Conservation (phyloP, 2,113 vertebrate genomes). For the Salvelinus fontinalis region DNA sequence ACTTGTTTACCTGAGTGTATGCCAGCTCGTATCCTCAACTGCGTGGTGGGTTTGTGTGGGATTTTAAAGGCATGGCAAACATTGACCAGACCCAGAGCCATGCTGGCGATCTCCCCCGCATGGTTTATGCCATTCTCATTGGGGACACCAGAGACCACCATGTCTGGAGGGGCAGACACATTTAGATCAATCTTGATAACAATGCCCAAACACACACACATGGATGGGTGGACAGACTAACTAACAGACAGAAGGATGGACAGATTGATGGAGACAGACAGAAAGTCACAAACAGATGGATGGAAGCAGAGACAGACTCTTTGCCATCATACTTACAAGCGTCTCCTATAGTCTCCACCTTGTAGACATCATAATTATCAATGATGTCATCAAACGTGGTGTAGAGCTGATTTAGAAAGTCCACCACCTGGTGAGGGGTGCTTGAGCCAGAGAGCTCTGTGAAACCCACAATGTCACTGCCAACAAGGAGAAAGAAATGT, state of each 20-base stretch:
- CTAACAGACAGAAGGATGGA: conserved; percentile 11
- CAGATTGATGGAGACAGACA: not conserved
- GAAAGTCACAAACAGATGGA: not conserved
- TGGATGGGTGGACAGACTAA: not conserved
- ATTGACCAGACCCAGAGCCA: conserved; percentile 73
- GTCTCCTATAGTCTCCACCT: conserved; percentile 81
- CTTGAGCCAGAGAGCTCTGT: conserved; percentile 76
- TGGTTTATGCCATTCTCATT: conserved; percentile 77
- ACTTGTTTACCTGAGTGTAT: conserved; percentile 71
- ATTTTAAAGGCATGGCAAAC: conserved; percentile 74
- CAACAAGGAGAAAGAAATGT: conserved; percentile 9
- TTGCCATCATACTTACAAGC: conserved; percentile 66
- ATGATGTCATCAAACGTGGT: conserved; percentile 80
- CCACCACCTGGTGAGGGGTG: conserved; percentile 75
- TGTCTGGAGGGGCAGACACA: conserved; percentile 59
- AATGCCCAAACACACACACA: not conserved
- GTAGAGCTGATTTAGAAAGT: conserved; percentile 81
- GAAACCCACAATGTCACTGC: conserved; percentile 80
- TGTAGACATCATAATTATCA: conserved; percentile 80
- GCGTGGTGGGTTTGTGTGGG: conserved; percentile 74
- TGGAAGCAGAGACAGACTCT: not conserved
- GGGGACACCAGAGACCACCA: conserved; percentile 79
- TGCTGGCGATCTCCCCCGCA: conserved; percentile 75
- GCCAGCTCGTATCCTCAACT: conserved; percentile 75
- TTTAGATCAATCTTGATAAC: not conserved